Percentiles rank a stretch among this genome's conserved stretches.
phyloP scores from a whole-genome alignment of 2,113 vertebrate species.

The Litocranius walleri region DNA sequence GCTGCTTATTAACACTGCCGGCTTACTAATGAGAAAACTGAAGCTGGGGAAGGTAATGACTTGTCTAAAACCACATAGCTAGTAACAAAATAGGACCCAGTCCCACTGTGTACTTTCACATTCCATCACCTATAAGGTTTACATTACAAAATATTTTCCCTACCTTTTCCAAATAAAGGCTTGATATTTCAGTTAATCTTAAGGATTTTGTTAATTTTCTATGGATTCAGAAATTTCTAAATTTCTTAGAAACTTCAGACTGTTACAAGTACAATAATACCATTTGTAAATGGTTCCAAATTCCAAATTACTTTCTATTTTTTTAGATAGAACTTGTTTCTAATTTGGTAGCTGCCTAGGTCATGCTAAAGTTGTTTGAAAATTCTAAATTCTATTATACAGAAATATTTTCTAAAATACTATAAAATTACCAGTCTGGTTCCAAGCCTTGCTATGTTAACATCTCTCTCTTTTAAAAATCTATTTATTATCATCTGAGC shows the following conservation, averaged over 20 bases:
- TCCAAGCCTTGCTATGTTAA: neutral
- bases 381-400: conserved; percentile 22
- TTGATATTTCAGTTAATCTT: neutral
- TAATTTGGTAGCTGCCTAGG: neutral
- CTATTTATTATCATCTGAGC: neutral
- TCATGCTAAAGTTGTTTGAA: neutral
- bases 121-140: neutral
- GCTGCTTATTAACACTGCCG: neutral
- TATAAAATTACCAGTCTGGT: neutral
- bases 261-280: neutral
- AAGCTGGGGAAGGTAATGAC: neutral
- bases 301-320: neutral
- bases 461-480: neutral
- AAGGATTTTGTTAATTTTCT: neutral
- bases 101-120: neutral
- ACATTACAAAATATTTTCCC: neutral
- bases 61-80: neutral
- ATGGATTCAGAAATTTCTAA: neutral
- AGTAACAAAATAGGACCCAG: neutral
- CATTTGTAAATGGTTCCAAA: conserved; percentile 11
- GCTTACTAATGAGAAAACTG: neutral
- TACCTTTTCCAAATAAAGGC: neutral
- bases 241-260: neutral
- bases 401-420: neutral
- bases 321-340: neutral